phyloP scores from a whole-genome alignment of 2,797 vertebrate genomes.

The Tragelaphus oryx region DNA sequence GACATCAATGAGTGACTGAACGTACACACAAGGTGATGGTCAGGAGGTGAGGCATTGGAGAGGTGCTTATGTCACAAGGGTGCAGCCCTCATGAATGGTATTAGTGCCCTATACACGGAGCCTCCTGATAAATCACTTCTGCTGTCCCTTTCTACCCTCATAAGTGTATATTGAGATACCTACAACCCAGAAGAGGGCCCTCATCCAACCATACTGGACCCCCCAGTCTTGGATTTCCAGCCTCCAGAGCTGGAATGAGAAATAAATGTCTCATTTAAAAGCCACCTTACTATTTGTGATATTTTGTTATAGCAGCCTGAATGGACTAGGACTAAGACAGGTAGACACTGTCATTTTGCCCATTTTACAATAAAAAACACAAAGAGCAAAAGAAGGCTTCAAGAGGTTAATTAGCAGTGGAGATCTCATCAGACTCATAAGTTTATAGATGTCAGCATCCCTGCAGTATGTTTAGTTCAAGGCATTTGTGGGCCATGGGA shows the following conservation, averaged over 20 bases:
- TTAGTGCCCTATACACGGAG: background rate
- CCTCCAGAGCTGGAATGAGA: background rate
- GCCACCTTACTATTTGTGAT: no score
- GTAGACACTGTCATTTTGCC: background rate
- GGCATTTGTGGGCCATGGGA: background rate
- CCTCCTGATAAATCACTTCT: background rate
- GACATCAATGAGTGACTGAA: background rate
- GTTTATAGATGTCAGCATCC: background rate
- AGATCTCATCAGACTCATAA: background rate
- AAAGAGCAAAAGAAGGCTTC: background rate
- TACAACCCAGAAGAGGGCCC: no score
- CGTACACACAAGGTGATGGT: background rate
- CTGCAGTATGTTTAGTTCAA: background rate
- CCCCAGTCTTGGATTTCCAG: background rate
- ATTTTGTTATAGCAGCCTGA: background rate
- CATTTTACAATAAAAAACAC: background rate
- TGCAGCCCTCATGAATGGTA: background rate
- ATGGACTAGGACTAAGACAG: background rate
- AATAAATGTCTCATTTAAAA: background rate
- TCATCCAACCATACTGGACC: accelerated
- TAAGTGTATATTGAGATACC: accelerated
- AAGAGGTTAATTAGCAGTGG: background rate
- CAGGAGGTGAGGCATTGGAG: background rate
- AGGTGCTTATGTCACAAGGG: background rate
- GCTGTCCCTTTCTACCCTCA: background rate